phyloP scores from a whole-genome alignment of 1,140 invertebrate genomes.

The Bursaphelenchus mucronatus region DNA sequence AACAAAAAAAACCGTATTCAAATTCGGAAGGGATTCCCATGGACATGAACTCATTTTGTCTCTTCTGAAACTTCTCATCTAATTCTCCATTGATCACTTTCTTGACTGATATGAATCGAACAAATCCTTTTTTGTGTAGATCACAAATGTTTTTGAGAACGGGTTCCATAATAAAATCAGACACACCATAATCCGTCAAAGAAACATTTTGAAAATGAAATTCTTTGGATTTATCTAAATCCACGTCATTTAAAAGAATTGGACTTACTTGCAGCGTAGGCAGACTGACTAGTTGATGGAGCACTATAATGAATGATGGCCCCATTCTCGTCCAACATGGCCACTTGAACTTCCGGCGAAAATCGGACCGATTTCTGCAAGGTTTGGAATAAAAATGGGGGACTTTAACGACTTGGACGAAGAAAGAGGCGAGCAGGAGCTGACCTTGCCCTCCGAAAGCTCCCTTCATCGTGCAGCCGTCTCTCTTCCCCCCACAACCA shows the following conservation, averaged over 20 bases:
- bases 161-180: slow-evolving; percentile 2
- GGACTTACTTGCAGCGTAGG: no score
- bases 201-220: slow-evolving; percentile 3
- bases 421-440: no score
- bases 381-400: no score
- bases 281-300: not conserved
- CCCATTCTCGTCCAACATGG: not conserved
- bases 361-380: not conserved
- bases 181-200: slow-evolving; percentile 11
- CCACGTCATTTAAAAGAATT: not conserved
- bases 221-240: not conserved
- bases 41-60: not conserved
- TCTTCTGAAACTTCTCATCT: not conserved
- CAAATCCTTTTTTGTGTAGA: slow-evolving; percentile 3
- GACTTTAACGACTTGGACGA: no score
- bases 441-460: no score
- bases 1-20: slow-evolving; percentile 4
- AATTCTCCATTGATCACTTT: slow-evolving; percentile 4
- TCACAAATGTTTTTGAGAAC: slow-evolving; percentile 18
- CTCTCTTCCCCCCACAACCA: no score
- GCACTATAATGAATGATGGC: no score
- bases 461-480: no score
- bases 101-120: slow-evolving; percentile 3
- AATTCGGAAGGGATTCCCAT: not conserved
- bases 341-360: not conserved